A percentile compares a stretch with the other conserved stretches of the same genome.
Evolutionary conservation across 2,888 invertebrate genomes (phyloP).

Genomic region (Coelogynopora nodosa): DNA sequence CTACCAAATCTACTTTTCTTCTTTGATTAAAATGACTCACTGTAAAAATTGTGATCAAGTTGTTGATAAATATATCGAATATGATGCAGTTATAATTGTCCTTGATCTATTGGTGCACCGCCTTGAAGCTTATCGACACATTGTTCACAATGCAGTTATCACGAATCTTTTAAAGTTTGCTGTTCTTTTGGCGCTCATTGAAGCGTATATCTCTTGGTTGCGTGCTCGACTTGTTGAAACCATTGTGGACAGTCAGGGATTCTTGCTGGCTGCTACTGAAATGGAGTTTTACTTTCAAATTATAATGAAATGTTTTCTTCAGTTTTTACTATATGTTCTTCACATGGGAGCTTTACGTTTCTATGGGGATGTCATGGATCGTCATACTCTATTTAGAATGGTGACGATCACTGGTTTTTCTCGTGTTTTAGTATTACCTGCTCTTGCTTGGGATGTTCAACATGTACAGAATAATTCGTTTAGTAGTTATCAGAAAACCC

Average conservation of each 20-base stretch:
- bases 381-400: slow-evolving; percentile 32
- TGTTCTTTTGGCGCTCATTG: slow-evolving; percentile 16
- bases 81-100: slow-evolving; percentile 34
- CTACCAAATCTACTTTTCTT: background rate
- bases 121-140: slow-evolving; percentile 42
- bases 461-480: background rate
- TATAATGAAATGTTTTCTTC: slow-evolving; percentile 29
- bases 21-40: slow-evolving; percentile 13
- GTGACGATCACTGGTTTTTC: slow-evolving; percentile 29
- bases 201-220: slow-evolving; percentile 39
- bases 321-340: slow-evolving; percentile 7
- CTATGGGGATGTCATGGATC: background rate
- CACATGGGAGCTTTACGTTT: background rate
- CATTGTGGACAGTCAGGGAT: background rate
- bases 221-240: background rate
- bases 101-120: slow-evolving; percentile 37
- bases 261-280: slow-evolving; percentile 35
- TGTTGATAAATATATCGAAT: slow-evolving; percentile 46
- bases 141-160: slow-evolving; percentile 32
- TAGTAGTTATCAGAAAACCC: background rate
- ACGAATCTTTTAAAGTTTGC: slow-evolving; percentile 9
- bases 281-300: slow-evolving; percentile 35
- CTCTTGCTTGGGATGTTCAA: slow-evolving; percentile 29
- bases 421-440: slow-evolving; percentile 33
- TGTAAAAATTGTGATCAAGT: slow-evolving; percentile 41